Evolutionary conservation across 1,140 invertebrate genomes (phyloP), one percentile per base, ranked within the genome.

Genomic region (Trachelipus rathkii): DNA sequence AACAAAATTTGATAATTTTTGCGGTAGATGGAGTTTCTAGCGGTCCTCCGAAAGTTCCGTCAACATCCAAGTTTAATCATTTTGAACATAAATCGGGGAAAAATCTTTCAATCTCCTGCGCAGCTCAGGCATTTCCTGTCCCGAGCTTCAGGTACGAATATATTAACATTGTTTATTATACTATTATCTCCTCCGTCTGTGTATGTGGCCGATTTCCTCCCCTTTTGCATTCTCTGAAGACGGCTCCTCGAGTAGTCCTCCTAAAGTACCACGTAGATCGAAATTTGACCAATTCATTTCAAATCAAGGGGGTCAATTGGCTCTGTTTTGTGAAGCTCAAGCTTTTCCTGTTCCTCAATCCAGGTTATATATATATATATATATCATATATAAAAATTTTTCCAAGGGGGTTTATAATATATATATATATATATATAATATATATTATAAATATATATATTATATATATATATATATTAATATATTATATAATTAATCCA

Each of bases 271-370:
- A 3, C 50, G 50, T 15, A 60, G 50, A 60, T 13, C 50, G 2
- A 60, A 60, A 60, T 60, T 60, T 3, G 50, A 60, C 19, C 50
- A 60, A 13, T 19, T 60, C 50, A 3, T 60, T 13, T 15, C 50
- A 19, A 60, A 67, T 15, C 43, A 72, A 10, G 82, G 82, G n/a
- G 71, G 76, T 43, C 81, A 85, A 77, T 84, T 87, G 83, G 87
- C 87, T 81, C 81, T 90, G 70, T 83, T 89, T 72, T 90, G 89
- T 84, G 87, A 88, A 76, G 89, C 89, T 45, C 90, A 91, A 85
- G 89, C 88, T 77, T 91, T 88, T 84, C 91, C 91, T 77, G 87
- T 89, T 81, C 90, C 90, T 72, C 85, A 86, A 78, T 88, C 87
- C 88, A 89, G 89, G 89, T 90, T 72, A 78, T 60, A 60, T 33